phyloP scores from a whole-genome alignment of 2,888 invertebrate species.

The Electrophaes corylata region DNA sequence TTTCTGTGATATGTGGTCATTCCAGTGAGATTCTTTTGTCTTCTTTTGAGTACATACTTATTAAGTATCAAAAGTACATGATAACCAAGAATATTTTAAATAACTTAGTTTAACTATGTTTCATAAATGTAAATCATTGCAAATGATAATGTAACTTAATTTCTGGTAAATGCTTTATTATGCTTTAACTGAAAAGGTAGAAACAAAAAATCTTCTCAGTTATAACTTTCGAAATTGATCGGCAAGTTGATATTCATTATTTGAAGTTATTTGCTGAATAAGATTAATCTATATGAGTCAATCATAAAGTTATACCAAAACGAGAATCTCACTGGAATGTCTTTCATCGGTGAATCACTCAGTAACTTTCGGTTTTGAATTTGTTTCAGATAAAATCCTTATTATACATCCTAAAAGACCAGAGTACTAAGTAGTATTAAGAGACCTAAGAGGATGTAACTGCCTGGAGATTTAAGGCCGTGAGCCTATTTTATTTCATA shows the following conservation, averaged over 20 bases:
- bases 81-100: not conserved
- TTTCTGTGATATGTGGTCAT: conserved; percentile 12
- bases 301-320: not conserved
- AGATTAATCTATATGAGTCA: not conserved
- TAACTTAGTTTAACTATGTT: not conserved
- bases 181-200: not conserved
- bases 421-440: not conserved
- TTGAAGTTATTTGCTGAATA: not conserved
- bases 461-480: not conserved
- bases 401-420: not conserved
- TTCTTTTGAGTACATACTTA: not conserved
- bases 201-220: not conserved
- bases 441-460: not conserved
- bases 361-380: conserved; percentile 15
- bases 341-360: not conserved
- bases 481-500: too few species aligned
- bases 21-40: conserved; percentile 32
- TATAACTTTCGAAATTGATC: not conserved
- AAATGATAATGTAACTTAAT: not conserved
- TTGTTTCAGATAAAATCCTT: conserved; percentile 23
- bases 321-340: conserved; percentile 23
- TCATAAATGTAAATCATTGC: not conserved
- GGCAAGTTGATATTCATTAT: not conserved
- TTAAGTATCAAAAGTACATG: not conserved
- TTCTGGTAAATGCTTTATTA: not conserved